Evolutionary conservation across 2,888 invertebrate genomes (phyloP), one percentile per base, ranked within the genome.

Genomic region (Phytoseiulus persimilis): DNA sequence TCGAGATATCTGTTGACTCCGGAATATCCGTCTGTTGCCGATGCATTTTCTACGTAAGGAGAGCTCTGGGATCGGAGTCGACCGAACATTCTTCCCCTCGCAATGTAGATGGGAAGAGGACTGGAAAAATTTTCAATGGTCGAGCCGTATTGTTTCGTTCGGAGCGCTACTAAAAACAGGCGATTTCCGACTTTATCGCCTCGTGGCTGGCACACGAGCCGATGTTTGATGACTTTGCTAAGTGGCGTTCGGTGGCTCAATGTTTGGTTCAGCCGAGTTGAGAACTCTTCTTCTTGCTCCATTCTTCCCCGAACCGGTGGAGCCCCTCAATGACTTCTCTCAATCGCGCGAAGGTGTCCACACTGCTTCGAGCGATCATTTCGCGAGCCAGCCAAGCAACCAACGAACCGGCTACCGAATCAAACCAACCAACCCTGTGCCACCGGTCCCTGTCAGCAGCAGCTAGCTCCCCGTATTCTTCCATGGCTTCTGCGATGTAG

Each of bases 271-370:
- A 65, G 65, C 65, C 65, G 28, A 65, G 65, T 65, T 14, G 65
- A 65, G 65, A 65, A 65, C 65, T 65, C 65, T 65, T 65, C 65
- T 65, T 65, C 65, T 65, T 65, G 65, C 65, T 65, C 65, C 65
- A 65, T 65, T 65, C 65, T 65, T 65, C 65, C 65, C 65, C 65
- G 65, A 65, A 65, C 23, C 65, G 28, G 65, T 65, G 65, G 65
- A 65, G 65, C 65, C 65, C 65, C 65, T 65, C 65, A 65, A 65
- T 65, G 65, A 65, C 65, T 65, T 65, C 65, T 65, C 65, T 65
- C 65, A 65, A 23, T 65, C 65, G 65, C 65, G 65, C 65, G 65
- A 65, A 65, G 65, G 65, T 65, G 65, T 65, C 65, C 65, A 65
- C 65, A 65, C 65, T 2, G 18, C 65, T 6, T 14, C 65, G 18